Conservation (phyloP, 2,113 vertebrate species). For the Leucoraja erinaceus region DNA sequence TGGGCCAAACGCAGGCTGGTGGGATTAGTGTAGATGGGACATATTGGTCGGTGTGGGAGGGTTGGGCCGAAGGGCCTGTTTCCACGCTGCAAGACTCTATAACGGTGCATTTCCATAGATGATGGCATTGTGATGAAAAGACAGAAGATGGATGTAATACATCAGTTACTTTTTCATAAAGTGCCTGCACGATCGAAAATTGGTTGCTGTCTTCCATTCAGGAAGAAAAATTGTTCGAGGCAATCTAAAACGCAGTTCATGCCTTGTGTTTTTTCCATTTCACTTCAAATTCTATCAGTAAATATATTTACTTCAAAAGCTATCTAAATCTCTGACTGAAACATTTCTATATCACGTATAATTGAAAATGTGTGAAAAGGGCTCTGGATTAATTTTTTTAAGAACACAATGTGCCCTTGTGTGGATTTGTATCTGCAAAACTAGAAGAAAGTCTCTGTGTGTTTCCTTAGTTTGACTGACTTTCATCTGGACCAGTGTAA, state of each 20-base stretch:
- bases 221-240: neutral
- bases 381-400: constrained; percentile 28
- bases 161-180: constrained; percentile 9
- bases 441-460: constrained; percentile 82
- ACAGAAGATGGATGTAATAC: neutral
- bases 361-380: neutral
- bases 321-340: neutral
- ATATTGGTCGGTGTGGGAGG: too few relatives aligned
- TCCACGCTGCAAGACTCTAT: too few relatives aligned
- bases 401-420: constrained; percentile 90
- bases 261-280: neutral
- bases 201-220: too few relatives aligned
- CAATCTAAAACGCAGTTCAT: neutral
- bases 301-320: neutral
- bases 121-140: constrained; percentile 2
- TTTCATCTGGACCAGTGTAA: constrained; percentile 94
- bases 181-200: neutral
- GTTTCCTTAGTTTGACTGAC: constrained; percentile 88
- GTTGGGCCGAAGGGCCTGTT: too few relatives aligned
- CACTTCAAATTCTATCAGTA: neutral
- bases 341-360: neutral
- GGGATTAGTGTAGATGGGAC: too few relatives aligned
- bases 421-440: constrained; percentile 75
- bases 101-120: neutral
- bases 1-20: too few relatives aligned